Evolutionary conservation across 1,140 invertebrate species (phyloP).

Genomic region (Zaprionus africanus): DNA sequence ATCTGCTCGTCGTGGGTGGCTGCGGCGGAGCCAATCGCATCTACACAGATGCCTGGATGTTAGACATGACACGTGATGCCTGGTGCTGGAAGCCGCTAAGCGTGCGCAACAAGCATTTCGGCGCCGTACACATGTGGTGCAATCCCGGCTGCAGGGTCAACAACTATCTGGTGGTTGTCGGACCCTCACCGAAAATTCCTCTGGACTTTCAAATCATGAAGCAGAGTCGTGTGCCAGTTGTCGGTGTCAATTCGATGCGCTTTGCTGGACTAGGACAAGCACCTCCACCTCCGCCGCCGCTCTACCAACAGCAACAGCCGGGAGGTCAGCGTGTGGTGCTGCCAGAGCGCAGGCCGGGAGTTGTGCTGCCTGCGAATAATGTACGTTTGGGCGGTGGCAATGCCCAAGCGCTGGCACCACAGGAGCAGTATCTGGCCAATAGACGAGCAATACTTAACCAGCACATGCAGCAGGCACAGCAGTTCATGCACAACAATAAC

Average conservation of each 20-base stretch:
- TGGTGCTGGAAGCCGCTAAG: slow-evolving; percentile 94
- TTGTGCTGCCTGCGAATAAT: slow-evolving; percentile 36
- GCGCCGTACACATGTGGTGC: slow-evolving; percentile 95
- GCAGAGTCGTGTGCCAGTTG: slow-evolving; percentile 70
- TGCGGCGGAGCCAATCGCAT: slow-evolving; percentile 86
- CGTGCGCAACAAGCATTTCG: slow-evolving; percentile 90
- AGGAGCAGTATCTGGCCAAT: slow-evolving; percentile 77
- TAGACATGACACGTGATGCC: slow-evolving; percentile 87
- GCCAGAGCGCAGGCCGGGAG: slow-evolving; percentile 51
- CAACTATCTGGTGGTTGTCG: slow-evolving; percentile 77
- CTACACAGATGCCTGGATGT: slow-evolving; percentile 88
- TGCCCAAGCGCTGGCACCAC: slow-evolving; percentile 32
- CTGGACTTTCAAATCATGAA: slow-evolving; percentile 83
- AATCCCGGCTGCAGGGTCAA: slow-evolving; percentile 94
- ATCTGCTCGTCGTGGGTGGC: slow-evolving; percentile 90
- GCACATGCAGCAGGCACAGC: slow-evolving; percentile 70
- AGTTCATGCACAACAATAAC: slow-evolving; percentile 75
- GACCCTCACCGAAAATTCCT: slow-evolving; percentile 77
- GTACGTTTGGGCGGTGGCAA: slow-evolving; percentile 46
- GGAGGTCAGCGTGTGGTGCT: slow-evolving; percentile 43
- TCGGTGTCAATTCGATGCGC: slow-evolving; percentile 47
- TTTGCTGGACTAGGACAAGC: slow-evolving; percentile 48
- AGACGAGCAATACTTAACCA: slow-evolving; percentile 75
- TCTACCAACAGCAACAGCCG: slow-evolving; percentile 52
- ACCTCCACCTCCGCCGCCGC: slow-evolving; percentile 49